These are phyloP conservation scores for Ichneumoninae sp. DNA, from an alignment of 2,888 invertebrate genomes.

Conservation along the genomic window DNA sequence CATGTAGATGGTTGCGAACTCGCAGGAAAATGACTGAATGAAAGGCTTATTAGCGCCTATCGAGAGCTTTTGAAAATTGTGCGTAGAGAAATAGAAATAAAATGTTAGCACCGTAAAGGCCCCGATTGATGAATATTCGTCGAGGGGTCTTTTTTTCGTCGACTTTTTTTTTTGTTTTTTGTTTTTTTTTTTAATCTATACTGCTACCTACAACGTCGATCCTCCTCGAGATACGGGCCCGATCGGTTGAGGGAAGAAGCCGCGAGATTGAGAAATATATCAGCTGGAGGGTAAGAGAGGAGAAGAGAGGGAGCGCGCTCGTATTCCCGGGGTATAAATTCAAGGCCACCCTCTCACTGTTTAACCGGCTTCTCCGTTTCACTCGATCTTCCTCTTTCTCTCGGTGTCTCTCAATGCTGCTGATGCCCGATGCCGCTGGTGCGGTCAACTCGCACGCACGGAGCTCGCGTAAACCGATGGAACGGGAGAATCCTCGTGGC, in stretches of 20 bases:
- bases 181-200: background rate
- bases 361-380: conserved; percentile 50
- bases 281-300: conserved; percentile 38
- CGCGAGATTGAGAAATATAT: conserved; percentile 54
- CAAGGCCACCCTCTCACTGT: conserved; percentile 61
- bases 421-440: conserved; percentile 21
- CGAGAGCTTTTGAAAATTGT: conserved; percentile 32
- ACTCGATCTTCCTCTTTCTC: conserved; percentile 42
- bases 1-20: background rate
- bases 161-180: background rate
- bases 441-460: conserved; percentile 32
- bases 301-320: conserved; percentile 24
- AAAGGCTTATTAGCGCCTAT: conserved; percentile 49
- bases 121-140: background rate
- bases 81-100: background rate
- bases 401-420: conserved; percentile 17
- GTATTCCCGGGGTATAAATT: conserved; percentile 59
- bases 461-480: conserved; percentile 8
- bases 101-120: background rate
- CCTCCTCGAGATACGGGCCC: background rate
- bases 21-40: conserved; percentile 51
- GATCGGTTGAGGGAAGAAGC: conserved; percentile 6
- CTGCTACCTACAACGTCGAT: background rate
- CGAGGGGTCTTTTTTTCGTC: background rate
- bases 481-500: conserved; percentile 33